These are phyloP conservation scores for Mercenaria mercenaria DNA, from an alignment of 1,140 invertebrate genomes.

Conservation along the genomic window DNA sequence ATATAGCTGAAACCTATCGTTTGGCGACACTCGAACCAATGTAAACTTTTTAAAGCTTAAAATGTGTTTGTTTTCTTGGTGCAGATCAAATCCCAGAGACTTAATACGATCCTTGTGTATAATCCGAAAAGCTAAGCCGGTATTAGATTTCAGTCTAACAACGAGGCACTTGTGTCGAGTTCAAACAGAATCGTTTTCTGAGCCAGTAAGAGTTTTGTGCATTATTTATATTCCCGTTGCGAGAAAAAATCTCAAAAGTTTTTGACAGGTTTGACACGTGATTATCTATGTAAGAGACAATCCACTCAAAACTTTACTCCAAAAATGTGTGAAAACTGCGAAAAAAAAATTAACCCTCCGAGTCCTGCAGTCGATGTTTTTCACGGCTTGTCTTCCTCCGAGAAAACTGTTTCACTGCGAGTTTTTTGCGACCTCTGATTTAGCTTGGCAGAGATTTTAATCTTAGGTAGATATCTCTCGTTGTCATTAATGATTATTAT, in stretches of 20 bases:
- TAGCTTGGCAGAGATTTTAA: background rate
- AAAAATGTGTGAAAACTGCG: constrained; percentile 36
- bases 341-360: background rate
- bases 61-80: constrained; percentile 56
- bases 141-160: constrained; percentile 45
- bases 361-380: background rate
- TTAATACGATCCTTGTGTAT: background rate
- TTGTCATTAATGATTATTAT: constrained; percentile 46
- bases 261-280: constrained; percentile 27
- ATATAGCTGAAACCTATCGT: background rate
- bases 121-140: constrained; percentile 59
- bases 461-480: background rate
- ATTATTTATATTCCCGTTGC: constrained; percentile 14
- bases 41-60: constrained; percentile 56
- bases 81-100: constrained; percentile 2
- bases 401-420: background rate
- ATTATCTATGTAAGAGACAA: background rate
- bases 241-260: background rate
- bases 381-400: background rate
- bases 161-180: constrained; percentile 28
- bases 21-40: constrained; percentile 34
- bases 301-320: constrained; percentile 15
- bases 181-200: constrained; percentile 41
- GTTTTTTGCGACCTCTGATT: background rate
- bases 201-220: background rate